A percentile compares a stretch with the other conserved stretches of the same genome.
phyloP scores from a whole-genome alignment of 2,888 invertebrate species.

The Pemphredon lugubris region DNA sequence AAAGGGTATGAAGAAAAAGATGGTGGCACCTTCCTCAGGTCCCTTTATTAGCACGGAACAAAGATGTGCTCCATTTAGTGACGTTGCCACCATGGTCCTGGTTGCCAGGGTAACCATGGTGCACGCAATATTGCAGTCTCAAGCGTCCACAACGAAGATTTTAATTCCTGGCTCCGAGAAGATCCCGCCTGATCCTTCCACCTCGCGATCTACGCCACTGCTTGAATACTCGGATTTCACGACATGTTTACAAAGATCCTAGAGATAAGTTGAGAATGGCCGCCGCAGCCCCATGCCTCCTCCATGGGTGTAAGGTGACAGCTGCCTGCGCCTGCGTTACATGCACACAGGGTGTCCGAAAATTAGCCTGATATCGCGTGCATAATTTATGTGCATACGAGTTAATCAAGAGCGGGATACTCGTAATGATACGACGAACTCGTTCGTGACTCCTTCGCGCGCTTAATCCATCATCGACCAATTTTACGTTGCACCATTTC shows the following conservation, averaged over 20 bases:
- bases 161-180: conserved; percentile 48
- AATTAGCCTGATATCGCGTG: conserved; percentile 44
- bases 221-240: conserved; percentile 81
- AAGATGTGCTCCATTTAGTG: conserved; percentile 74
- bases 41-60: conserved; percentile 72
- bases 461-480: no score
- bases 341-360: conserved; percentile 62
- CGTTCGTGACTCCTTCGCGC: no score
- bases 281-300: conserved; percentile 77
- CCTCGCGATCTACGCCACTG: conserved; percentile 79
- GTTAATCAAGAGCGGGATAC: conserved; percentile 15
- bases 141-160: conserved; percentile 33
- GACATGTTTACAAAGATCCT: conserved; percentile 82
- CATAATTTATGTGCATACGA: conserved; percentile 28
- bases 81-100: conserved; percentile 63
- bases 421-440: no score
- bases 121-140: conserved; percentile 57
- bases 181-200: conserved; percentile 58
- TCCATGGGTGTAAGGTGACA: conserved; percentile 81
- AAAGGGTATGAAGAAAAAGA: conserved; percentile 37
- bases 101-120: conserved; percentile 71
- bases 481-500: no score
- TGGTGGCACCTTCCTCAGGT: conserved; percentile 52
- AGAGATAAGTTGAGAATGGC: conserved; percentile 81
- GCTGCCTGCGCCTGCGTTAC: conserved; percentile 79